These are phyloP conservation scores for Dendrolimus pini DNA, from an alignment of 2,888 invertebrate genomes.

Conservation along the genomic window DNA sequence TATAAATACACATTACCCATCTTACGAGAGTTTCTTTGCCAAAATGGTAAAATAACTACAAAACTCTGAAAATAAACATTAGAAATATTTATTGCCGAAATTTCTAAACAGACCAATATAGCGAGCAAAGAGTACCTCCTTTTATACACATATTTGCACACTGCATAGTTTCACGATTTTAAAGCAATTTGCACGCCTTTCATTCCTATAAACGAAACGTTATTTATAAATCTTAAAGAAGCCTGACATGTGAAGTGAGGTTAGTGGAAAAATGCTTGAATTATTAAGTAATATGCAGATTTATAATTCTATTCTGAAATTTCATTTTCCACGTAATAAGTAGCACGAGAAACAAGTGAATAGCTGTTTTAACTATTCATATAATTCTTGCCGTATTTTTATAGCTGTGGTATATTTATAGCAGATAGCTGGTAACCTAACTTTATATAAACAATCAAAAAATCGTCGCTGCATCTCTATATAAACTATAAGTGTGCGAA, in stretches of 20 bases:
- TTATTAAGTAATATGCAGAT: not conserved
- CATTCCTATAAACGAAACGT: not conserved
- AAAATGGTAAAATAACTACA: too few relatives aligned
- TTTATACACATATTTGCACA: not conserved
- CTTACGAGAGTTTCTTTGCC: too few relatives aligned
- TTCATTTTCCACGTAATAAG: not conserved
- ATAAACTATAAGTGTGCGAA: too few relatives aligned
- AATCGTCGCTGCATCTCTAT: too few relatives aligned
- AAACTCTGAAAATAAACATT: too few relatives aligned
- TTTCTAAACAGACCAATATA: not conserved
- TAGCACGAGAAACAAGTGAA: not conserved
- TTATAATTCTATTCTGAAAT: not conserved
- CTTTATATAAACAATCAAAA: too few relatives aligned
- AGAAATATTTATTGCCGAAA: too few relatives aligned
- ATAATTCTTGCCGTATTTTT: too few relatives aligned
- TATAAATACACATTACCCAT: too few relatives aligned
- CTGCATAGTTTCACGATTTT: not conserved
- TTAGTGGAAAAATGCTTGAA: not conserved
- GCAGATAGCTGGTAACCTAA: too few relatives aligned
- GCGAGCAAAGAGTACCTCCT: not conserved
- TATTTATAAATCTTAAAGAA: not conserved
- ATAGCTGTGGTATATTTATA: too few relatives aligned
- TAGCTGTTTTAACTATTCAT: too few relatives aligned
- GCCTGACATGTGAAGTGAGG: not conserved
- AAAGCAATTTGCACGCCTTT: not conserved